phyloP scores from a whole-genome alignment of 1,140 invertebrate species.

The Tetranychus cinnabarinus region DNA sequence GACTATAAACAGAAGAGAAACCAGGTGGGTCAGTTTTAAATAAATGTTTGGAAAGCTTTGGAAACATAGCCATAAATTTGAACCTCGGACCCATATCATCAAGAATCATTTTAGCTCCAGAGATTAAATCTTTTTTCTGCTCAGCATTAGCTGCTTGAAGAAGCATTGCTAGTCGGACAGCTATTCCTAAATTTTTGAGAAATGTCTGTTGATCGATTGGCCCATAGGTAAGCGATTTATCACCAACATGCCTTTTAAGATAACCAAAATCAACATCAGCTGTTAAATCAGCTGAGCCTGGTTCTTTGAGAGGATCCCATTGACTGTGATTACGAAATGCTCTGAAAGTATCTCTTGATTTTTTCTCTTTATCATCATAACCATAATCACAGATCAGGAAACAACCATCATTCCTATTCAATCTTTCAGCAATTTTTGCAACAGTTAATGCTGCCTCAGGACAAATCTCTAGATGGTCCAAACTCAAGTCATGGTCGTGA shows the following conservation, averaged over 20 bases:
- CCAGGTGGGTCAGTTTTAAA: conserved; percentile 34
- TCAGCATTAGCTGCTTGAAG: conserved; percentile 33
- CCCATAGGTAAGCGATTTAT: conserved; percentile 27
- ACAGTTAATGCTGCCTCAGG: conserved; percentile 43
- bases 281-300: conserved; percentile 70
- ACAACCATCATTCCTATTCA: conserved; percentile 40
- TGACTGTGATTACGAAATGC: conserved; percentile 62
- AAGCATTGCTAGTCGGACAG: conserved; percentile 42
- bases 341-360: conserved; percentile 23
- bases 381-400: conserved; percentile 81
- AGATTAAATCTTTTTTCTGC: conserved; percentile 32
- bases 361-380: conserved; percentile 31
- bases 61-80: conserved; percentile 51
- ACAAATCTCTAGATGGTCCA: conserved; percentile 51
- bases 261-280: conserved; percentile 82
- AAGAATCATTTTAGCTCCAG: conserved; percentile 56
- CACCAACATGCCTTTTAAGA: conserved; percentile 32
- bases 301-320: conserved; percentile 52
- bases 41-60: conserved; percentile 35
- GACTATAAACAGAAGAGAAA: neutral
- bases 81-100: conserved; percentile 74
- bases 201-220: conserved; percentile 60
- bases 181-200: conserved; percentile 50
- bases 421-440: conserved; percentile 40
- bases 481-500: conserved; percentile 17